Evolutionary conservation across 1,140 invertebrate genomes (phyloP).

Genomic region (Anoplophora glabripennis): DNA sequence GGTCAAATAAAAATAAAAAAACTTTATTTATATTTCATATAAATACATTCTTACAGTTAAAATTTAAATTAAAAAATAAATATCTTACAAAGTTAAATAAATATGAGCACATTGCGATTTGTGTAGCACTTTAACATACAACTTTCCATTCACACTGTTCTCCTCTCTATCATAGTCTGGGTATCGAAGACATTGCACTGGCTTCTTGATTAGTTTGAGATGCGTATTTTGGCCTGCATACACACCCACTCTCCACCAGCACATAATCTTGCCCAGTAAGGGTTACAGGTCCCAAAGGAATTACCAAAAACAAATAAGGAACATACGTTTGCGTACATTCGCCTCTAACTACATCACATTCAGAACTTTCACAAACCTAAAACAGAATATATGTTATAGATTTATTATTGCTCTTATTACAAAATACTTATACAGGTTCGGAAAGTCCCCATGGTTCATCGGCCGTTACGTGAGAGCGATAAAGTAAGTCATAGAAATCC

Average conservation of each 20-base stretch:
- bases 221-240: slow-evolving; percentile 81
- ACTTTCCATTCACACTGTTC: background rate
- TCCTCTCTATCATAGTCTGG: slow-evolving; percentile 28
- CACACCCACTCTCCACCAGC: slow-evolving; percentile 86
- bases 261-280: slow-evolving; percentile 90
- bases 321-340: slow-evolving; percentile 90
- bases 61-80: slow-evolving; percentile 2
- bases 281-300: slow-evolving; percentile 85
- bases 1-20: background rate
- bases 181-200: slow-evolving; percentile 43
- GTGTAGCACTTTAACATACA: background rate
- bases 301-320: slow-evolving; percentile 85
- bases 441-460: no score
- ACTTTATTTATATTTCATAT: slow-evolving; percentile 1
- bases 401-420: no score
- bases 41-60: background rate
- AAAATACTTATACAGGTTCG: no score
- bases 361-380: slow-evolving; percentile 55
- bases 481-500: no score
- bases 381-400: slow-evolving; percentile 37
- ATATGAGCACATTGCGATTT: slow-evolving; percentile 8
- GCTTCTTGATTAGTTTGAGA: slow-evolving; percentile 52
- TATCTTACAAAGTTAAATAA: slow-evolving; percentile 9
- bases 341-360: slow-evolving; percentile 84
- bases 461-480: no score